Base-by-base conservation (phyloP, 1,140 invertebrate species). In the Parasteatoda tepidariorum region DNA sequence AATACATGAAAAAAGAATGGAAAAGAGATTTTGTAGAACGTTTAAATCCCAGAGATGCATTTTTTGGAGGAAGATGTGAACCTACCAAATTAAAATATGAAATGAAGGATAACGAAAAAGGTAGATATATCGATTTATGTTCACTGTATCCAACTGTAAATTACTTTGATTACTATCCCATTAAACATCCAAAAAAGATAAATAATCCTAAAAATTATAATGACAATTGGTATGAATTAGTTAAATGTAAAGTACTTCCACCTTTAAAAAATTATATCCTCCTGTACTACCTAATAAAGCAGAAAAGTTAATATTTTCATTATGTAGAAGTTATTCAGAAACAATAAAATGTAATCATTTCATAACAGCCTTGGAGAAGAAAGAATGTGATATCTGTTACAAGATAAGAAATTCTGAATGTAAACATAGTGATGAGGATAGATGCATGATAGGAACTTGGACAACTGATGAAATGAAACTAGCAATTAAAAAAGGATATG, bases 31-130 rank as follows among this genome's bases (percentile, higher is more conserved):
- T 30, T 73, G 70, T 34, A 59, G 26, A 3, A n/a, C n/a, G 3
- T 57, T 55, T 33, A 73, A 33, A 71, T 71, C 38, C 22, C 55
- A 71, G 24, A 71, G 54, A 73, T 33, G 11, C 30, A 3, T 59
- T 59, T 59, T 30, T 6, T 73, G 30, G 30, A 6, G 28, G 48
- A 0, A 73, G 70, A 73, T 3, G 18, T n/a, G 70, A 73, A 59
- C 70, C 33, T 24, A 68, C 33, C 22, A 68, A 34, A 38, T 73
- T 73, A 30, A 57, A 34, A 34, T 73, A 73, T 31, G 70, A 73
- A 59, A 31, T 73, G 13, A 73, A 59, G 9, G 28, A 33, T 9
- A 71, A 54, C 9, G 9, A 73, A 34, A 73, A 57, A 22, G 54
- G 22, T 11, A 48, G 31, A 33, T 67, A 67, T 67, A 67, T 67